These are phyloP conservation scores for Cerceris rybyensis DNA, from an alignment of 2,888 invertebrate genomes.

Conservation along the genomic window DNA sequence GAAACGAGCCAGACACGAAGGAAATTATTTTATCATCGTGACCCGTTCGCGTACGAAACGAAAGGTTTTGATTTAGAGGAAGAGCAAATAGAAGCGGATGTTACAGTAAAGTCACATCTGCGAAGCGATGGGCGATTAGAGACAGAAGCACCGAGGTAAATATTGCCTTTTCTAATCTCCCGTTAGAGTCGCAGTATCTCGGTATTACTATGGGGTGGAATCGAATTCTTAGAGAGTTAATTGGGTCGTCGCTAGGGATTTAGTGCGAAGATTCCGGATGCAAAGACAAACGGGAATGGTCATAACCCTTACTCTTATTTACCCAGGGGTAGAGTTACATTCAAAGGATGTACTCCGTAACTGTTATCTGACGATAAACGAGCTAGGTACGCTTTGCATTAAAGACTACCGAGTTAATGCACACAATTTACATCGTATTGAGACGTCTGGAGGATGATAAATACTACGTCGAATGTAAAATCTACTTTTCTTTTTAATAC, in stretches of 20 bases:
- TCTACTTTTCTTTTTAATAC: not conserved
- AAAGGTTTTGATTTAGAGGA: slow-evolving; percentile 35
- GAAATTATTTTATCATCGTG: not conserved
- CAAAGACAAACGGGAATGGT: slow-evolving; percentile 68
- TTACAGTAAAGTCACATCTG: slow-evolving; percentile 63
- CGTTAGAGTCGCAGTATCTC: slow-evolving; percentile 70
- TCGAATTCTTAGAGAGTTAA: slow-evolving; percentile 74
- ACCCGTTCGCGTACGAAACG: not conserved
- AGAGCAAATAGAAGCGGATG: slow-evolving; percentile 60
- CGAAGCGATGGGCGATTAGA: slow-evolving; percentile 62
- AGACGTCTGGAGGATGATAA: slow-evolving; percentile 7
- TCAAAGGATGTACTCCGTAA: slow-evolving; percentile 66
- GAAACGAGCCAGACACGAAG: not conserved
- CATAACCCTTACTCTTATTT: slow-evolving; percentile 73
- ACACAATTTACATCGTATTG: slow-evolving; percentile 13
- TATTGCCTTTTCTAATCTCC: slow-evolving; percentile 71
- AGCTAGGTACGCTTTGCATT: slow-evolving; percentile 40
- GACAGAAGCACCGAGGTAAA: slow-evolving; percentile 65
- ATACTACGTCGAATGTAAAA: not conserved
- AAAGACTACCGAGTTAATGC: slow-evolving; percentile 41
- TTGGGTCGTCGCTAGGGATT: slow-evolving; percentile 70
- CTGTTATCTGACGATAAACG: slow-evolving; percentile 58
- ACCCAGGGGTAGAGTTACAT: slow-evolving; percentile 63
- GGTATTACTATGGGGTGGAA: slow-evolving; percentile 73
- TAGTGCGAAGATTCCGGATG: slow-evolving; percentile 66